Evolutionary conservation across 2,797 vertebrate genomes (phyloP).

Genomic region (Smutsia gigantea): DNA sequence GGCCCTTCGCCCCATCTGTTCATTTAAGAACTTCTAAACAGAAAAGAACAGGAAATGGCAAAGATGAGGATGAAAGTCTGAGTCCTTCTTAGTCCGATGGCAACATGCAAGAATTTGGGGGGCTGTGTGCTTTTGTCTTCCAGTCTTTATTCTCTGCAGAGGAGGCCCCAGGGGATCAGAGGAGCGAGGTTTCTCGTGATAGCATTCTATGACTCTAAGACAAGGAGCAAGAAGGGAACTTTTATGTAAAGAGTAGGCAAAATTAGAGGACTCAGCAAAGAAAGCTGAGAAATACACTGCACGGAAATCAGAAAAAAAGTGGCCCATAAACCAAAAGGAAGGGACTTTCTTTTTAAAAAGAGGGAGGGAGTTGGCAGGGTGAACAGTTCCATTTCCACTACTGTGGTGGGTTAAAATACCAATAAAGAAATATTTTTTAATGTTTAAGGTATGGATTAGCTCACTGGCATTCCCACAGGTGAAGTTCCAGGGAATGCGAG

Average conservation of each 20-base stretch:
- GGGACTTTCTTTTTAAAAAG: not conserved
- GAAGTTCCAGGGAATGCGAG: not conserved
- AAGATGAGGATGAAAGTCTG: not conserved
- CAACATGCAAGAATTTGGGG: too few species aligned
- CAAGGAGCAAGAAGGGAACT: not conserved
- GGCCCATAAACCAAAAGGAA: not conserved
- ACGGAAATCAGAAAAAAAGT: not conserved
- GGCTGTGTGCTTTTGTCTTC: not conserved
- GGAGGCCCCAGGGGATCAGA: not conserved
- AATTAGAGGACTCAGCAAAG: conserved; percentile 3
- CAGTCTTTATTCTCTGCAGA: not conserved
- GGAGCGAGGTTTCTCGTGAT: not conserved
- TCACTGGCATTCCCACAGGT: not conserved
- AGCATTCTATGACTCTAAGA: not conserved
- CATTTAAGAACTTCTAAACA: not conserved
- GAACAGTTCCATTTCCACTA: not conserved
- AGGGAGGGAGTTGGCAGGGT: not conserved
- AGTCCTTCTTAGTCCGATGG: not conserved
- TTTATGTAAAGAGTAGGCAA: not conserved
- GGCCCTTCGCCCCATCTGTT: not conserved
- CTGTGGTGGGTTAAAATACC: not conserved
- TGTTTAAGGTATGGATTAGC: not conserved
- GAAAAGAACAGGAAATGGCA: not conserved
- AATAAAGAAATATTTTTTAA: not conserved
- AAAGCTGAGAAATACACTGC: not conserved